Conservation (phyloP, 2,113 vertebrate genomes). For the Scomber colias region DNA sequence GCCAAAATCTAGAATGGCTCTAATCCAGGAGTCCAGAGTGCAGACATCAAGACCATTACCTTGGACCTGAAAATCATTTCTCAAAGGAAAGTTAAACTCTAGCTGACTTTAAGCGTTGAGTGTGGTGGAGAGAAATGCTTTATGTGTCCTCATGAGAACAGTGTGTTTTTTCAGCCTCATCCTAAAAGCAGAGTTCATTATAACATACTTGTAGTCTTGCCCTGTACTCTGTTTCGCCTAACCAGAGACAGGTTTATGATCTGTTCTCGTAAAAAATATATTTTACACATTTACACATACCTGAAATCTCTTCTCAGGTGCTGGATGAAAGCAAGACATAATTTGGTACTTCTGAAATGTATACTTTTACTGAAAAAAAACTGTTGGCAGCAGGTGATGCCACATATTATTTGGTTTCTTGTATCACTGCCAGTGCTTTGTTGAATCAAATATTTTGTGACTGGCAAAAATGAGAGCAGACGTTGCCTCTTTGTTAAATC, state of each 20-base stretch:
- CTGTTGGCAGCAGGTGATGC: constrained; percentile 12
- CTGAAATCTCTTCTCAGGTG: constrained; percentile 8
- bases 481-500: constrained; percentile 1
- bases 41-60: constrained; percentile 11
- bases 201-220: constrained; percentile 7
- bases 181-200: background rate
- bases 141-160: background rate
- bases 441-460: constrained; percentile 21
- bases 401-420: background rate
- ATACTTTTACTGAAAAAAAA: background rate
- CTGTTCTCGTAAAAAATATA: background rate
- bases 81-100: constrained; percentile 23
- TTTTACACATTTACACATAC: background rate
- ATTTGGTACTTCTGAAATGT: background rate
- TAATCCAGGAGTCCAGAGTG: constrained; percentile 23
- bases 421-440: constrained; percentile 12
- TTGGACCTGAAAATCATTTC: constrained; percentile 26
- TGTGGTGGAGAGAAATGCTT: background rate
- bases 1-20: constrained; percentile 10
- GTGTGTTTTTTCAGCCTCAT: background rate
- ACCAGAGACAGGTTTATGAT: background rate
- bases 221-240: background rate
- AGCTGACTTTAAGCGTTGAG: background rate
- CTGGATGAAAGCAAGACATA: background rate
- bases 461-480: background rate